phyloP scores from a whole-genome alignment of 1,140 invertebrate genomes.

The Aleiodes sp. region DNA sequence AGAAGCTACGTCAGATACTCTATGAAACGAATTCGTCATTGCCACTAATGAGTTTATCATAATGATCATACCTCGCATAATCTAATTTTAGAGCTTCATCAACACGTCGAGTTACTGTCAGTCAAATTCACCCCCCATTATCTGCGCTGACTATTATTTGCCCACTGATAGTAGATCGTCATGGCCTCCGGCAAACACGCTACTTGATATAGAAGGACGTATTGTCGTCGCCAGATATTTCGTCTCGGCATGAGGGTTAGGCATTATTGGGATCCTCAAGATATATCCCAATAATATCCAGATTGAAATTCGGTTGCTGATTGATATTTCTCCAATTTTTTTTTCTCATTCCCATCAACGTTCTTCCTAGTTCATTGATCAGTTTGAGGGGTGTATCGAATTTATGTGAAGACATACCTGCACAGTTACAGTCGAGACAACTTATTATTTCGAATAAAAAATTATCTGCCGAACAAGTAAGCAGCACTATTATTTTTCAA shows the following conservation, averaged over 20 bases:
- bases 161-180: background rate
- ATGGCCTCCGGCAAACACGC: background rate
- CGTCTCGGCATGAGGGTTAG: background rate
- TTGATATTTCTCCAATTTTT: background rate
- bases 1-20: too few relatives aligned
- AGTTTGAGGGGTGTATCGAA: too few relatives aligned
- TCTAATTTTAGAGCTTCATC: too few relatives aligned
- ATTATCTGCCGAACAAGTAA: too few relatives aligned
- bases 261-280: background rate
- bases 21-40: too few relatives aligned
- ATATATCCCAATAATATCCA: background rate
- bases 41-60: too few relatives aligned
- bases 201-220: background rate
- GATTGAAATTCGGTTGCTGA: slow-evolving; percentile 7
- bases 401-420: too few relatives aligned
- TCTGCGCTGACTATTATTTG: background rate
- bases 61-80: too few relatives aligned
- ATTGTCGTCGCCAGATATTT: background rate
- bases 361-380: background rate
- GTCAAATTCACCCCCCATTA: background rate
- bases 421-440: too few relatives aligned
- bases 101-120: background rate
- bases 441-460: too few relatives aligned
- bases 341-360: background rate
- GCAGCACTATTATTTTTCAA: too few relatives aligned